Base-by-base conservation (phyloP, 1,140 invertebrate species). In the Zaprionus capensis region DNA sequence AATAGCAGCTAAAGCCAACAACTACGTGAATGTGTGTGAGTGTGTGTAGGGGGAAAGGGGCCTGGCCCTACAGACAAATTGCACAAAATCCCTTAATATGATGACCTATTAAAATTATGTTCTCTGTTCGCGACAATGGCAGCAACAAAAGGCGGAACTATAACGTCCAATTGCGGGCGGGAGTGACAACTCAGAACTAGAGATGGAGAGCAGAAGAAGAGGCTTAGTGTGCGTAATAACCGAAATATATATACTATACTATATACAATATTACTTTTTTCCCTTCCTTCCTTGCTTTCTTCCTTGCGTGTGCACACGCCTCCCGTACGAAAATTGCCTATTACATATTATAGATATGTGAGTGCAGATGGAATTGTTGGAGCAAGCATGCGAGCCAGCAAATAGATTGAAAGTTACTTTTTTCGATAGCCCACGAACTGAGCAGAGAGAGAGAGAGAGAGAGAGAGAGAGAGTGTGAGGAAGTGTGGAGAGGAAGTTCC, bases 31-130 rank as follows among this genome's bases (percentile, higher is more conserved):
- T 68, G 26, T 49, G 44, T 44, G 20, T 41, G 34, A 22, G 63
- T 20, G 44, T 14, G 31, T 17, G 17, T 2, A 9, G 46, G 38
- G 24, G 38, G 38, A 9, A 24, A 20, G 20, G 31, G 65, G 26
- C 14, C 6, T 24, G 14, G 28, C 51, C 24, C 58, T 31, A 64
- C 61, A 71, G 53, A 80, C 78, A 81, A 81, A 81, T 81, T 81
- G 78, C 66, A 80, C 62, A 74, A 80, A 88, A 88, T 88, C 85
- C 81, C 85, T 70, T 90, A 84, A 90, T 88, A 90, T 81, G 85
- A 90, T 88, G 84, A 90, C 84, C 84, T 84, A 88, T 88, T 88
- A 88, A 88, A 88, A 88, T 84, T 84, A 71, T 78, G 76, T 72
- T 75, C 59, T 22, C 62, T 61, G 49, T 17, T 55, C 65, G 71